Evolutionary conservation across 2,797 vertebrate genomes (phyloP).

Genomic region (Acanthopagrus latus): DNA sequence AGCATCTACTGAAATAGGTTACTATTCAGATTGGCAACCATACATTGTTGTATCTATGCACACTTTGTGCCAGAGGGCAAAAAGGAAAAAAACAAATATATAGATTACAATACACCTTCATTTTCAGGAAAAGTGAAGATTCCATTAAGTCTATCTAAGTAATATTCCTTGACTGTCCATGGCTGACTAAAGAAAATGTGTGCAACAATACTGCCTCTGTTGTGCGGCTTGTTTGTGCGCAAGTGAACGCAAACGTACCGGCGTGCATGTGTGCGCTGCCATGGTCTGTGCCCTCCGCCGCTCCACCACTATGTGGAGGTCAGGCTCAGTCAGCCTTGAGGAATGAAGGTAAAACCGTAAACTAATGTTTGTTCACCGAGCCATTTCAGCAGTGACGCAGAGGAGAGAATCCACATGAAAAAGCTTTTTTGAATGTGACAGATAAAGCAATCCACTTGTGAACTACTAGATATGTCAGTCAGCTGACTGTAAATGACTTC

Average conservation of each 20-base stretch:
- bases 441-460: not conserved
- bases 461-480: not conserved
- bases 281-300: slow-evolving; percentile 29
- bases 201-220: slow-evolving; percentile 22
- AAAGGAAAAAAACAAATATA: no score
- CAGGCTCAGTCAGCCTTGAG: slow-evolving; percentile 60
- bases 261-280: slow-evolving; percentile 1
- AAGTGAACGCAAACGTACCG: not conserved
- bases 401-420: not conserved
- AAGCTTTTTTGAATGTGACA: not conserved
- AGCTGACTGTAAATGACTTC: not conserved
- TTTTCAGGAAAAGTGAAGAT: no score
- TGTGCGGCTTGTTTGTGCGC: slow-evolving; percentile 11
- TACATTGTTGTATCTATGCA: no score
- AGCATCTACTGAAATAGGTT: no score
- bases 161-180: no score
- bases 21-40: no score
- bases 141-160: no score
- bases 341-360: slow-evolving; percentile 55
- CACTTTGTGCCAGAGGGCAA: no score
- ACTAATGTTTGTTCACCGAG: slow-evolving; percentile 4
- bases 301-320: slow-evolving; percentile 45
- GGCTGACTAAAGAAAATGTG: not conserved
- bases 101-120: no score
- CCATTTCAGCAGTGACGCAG: not conserved